Evolutionary conservation across 2,888 invertebrate species (phyloP).

Genomic region (Drosophila fulvimacula): DNA sequence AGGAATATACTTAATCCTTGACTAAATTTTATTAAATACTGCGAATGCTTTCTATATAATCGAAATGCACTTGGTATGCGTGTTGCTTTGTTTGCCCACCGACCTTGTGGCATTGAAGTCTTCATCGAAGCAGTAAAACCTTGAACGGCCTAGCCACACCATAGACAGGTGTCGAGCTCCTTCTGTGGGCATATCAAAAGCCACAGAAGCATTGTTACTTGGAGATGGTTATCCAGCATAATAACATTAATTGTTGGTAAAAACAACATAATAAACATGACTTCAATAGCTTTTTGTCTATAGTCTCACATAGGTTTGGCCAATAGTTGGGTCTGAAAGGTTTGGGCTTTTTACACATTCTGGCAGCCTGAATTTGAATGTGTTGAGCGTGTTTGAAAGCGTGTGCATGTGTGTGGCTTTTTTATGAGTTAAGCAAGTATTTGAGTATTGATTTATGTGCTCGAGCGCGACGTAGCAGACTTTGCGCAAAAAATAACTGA

Average conservation of each 20-base stretch:
- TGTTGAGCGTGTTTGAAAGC: neutral
- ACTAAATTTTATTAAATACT: neutral
- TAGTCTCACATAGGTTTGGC: slow-evolving; percentile 18
- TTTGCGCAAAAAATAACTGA: slow-evolving; percentile 44
- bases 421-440: slow-evolving; percentile 31
- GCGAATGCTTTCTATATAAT: neutral
- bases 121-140: slow-evolving; percentile 8
- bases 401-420: neutral
- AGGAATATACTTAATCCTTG: neutral
- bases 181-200: slow-evolving; percentile 41
- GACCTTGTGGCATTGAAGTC: neutral
- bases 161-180: neutral
- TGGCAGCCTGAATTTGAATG: neutral
- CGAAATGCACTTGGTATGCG: no score
- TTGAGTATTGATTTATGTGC: slow-evolving; percentile 63
- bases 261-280: slow-evolving; percentile 10
- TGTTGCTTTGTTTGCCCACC: no score
- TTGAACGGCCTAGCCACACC: neutral
- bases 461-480: slow-evolving; percentile 23
- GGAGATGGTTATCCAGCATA: slow-evolving; percentile 10
- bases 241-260: slow-evolving; percentile 43
- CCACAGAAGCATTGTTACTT: no score
- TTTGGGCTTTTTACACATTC: slow-evolving; percentile 2
- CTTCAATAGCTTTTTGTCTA: slow-evolving; percentile 4
- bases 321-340: slow-evolving; percentile 25